These are phyloP conservation scores for Ispidina picta DNA, from an alignment of 2,797 vertebrate genomes.

Conservation along the genomic window DNA sequence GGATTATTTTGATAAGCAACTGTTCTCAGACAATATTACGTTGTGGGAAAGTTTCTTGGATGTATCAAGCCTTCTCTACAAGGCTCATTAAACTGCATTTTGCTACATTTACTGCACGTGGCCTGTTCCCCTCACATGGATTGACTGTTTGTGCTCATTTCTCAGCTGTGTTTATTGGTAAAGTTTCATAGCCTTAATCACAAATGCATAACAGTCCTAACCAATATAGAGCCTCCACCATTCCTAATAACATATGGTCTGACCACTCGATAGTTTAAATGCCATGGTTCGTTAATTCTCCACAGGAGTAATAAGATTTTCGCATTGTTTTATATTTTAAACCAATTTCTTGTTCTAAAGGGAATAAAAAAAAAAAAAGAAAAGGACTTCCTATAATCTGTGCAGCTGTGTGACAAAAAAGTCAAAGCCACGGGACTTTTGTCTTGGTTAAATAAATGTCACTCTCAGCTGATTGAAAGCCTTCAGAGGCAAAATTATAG, in stretches of 20 bases:
- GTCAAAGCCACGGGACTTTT: conserved; percentile 30
- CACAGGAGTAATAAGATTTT: conserved; percentile 70
- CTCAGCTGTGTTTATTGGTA: conserved; percentile 63
- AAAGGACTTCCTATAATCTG: conserved; percentile 49
- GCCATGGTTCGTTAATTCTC: conserved; percentile 78
- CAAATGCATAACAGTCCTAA: conserved; percentile 58
- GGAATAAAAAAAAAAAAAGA: conserved; percentile 50
- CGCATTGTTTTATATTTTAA: conserved; percentile 74
- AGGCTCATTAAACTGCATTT: conserved; percentile 56
- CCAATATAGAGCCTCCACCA: conserved; percentile 50
- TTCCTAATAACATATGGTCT: conserved; percentile 66
- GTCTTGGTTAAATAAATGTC: conserved; percentile 40
- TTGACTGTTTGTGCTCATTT: conserved; percentile 31
- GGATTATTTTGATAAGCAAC: conserved; percentile 53
- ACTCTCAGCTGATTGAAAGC: not conserved
- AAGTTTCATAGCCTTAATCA: conserved; percentile 58
- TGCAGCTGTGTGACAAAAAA: conserved; percentile 8
- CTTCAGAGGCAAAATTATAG: not conserved
- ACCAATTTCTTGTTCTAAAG: conserved; percentile 68
- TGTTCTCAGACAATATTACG: conserved; percentile 24
- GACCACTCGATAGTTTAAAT: conserved; percentile 67
- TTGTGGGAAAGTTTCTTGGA: conserved; percentile 53
- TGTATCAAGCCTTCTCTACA: conserved; percentile 17
- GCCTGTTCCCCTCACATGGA: conserved; percentile 14
- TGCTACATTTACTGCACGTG: conserved; percentile 56